Evolutionary conservation across 2,888 invertebrate species (phyloP).

Genomic region (Molanna angustata): DNA sequence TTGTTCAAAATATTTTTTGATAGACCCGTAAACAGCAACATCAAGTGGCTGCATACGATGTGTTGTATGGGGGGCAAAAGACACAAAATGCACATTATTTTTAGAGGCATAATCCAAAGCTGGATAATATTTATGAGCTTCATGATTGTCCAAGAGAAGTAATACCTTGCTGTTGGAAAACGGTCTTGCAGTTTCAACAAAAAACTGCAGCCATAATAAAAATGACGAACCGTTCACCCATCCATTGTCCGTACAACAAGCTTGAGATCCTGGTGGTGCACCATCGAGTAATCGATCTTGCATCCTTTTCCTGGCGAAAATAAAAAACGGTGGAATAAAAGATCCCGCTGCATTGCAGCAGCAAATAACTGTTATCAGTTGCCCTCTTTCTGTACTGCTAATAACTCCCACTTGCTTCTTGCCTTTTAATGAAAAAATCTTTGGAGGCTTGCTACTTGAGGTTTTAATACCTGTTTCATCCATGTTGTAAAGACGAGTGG

Average conservation of each 20-base stretch:
- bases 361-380: too few species aligned
- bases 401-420: too few species aligned
- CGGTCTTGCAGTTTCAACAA: conserved; percentile 6
- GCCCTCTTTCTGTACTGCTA: too few species aligned
- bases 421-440: neutral
- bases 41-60: conserved; percentile 5
- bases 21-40: conserved; percentile 6
- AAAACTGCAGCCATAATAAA: neutral
- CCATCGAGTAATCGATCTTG: too few species aligned
- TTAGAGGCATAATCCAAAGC: conserved; percentile 2
- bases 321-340: too few species aligned
- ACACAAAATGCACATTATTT: conserved; percentile 6
- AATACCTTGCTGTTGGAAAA: conserved; percentile 1
- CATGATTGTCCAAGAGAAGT: neutral
- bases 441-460: too few species aligned
- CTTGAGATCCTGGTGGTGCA: too few species aligned
- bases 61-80: conserved; percentile 6
- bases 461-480: too few species aligned
- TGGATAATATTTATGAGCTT: neutral
- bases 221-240: conserved; percentile 6
- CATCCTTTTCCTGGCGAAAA: too few species aligned
- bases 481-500: too few species aligned
- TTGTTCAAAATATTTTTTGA: conserved; percentile 7
- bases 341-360: too few species aligned
- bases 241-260: too few species aligned